These are phyloP conservation scores for Gymnocheta viridis DNA, from an alignment of 2,888 invertebrate genomes.

Conservation along the genomic window DNA sequence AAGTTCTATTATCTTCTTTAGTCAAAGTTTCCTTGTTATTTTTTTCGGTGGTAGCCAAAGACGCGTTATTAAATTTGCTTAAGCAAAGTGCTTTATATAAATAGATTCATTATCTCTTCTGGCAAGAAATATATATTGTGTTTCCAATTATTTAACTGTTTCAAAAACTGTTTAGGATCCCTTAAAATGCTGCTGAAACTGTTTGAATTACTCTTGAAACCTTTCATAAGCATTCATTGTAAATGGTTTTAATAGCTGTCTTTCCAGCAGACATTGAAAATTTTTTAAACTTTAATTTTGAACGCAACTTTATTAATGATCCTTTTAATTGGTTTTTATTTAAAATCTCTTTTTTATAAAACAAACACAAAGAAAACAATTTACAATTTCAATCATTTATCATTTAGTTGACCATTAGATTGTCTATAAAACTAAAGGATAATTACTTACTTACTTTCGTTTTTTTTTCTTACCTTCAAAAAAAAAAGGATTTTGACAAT, in stretches of 20 bases:
- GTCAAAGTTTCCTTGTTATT: too few relatives aligned
- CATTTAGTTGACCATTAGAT: conserved; percentile 65
- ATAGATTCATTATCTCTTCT: too few relatives aligned
- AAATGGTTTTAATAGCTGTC: background rate
- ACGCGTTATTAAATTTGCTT: too few relatives aligned
- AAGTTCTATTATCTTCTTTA: too few relatives aligned
- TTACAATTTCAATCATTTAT: conserved; percentile 59
- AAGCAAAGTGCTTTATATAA: too few relatives aligned
- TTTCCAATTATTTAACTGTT: background rate
- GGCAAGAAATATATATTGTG: too few relatives aligned
- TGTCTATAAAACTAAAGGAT: conserved; percentile 43
- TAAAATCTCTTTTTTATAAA: conserved; percentile 9
- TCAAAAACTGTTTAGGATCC: background rate
- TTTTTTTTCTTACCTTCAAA: conserved; percentile 2
- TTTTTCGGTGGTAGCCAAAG: too few relatives aligned
- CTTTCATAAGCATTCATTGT: background rate
- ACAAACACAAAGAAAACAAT: background rate
- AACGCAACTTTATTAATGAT: conserved; percentile 49
- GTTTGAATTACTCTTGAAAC: background rate
- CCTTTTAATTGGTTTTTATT: conserved; percentile 52
- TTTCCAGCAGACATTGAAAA: background rate
- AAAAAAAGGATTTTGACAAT: conserved; percentile 68
- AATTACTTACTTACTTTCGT: conserved; percentile 55
- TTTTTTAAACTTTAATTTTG: background rate
- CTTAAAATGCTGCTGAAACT: background rate